A percentile compares a stretch with the other conserved stretches of the same genome.
phyloP scores from a whole-genome alignment of 2,888 invertebrate species.

The Drosophila aldrichi region DNA sequence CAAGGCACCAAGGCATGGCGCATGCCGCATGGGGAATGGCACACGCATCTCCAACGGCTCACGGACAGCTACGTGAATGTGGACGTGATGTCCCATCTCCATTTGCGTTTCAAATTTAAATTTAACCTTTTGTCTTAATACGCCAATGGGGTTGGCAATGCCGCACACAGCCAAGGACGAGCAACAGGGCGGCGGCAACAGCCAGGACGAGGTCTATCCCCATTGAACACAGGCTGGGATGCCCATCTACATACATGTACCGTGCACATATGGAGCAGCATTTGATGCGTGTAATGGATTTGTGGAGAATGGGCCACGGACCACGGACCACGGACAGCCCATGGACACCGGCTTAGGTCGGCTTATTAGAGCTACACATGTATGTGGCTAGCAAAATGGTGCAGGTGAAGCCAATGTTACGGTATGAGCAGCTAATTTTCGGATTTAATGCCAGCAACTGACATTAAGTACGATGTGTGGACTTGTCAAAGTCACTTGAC shows the following conservation, averaged over 20 bases:
- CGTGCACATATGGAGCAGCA: conserved; percentile 28
- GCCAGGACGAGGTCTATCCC: conserved; percentile 35
- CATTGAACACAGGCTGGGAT: conserved; percentile 21
- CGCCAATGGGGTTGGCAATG: conserved; percentile 54
- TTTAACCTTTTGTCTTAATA: conserved; percentile 83
- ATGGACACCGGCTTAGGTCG: conserved; percentile 66
- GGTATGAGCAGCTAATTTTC: conserved; percentile 54
- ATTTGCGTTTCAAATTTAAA: conserved; percentile 79
- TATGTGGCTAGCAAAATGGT: conserved; percentile 39
- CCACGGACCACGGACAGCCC: conserved; percentile 8
- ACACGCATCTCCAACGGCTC: conserved; percentile 11
- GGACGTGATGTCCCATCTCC: conserved; percentile 35
- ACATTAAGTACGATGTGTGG: conserved; percentile 34
- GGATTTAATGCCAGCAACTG: conserved; percentile 33
- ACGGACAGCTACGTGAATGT: conserved; percentile 7
- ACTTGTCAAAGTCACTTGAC: conserved; percentile 46
- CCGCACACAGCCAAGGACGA: conserved; percentile 6
- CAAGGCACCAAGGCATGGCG: conserved; percentile 64
- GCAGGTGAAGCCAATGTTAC: conserved; percentile 32
- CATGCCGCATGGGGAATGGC: conserved; percentile 24
- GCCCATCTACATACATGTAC: background rate
- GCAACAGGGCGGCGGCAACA: conserved; percentile 19
- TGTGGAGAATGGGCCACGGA: conserved; percentile 12
- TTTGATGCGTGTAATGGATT: conserved; percentile 62
- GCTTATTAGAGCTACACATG: conserved; percentile 65